Evolutionary conservation across 2,797 vertebrate species (phyloP).

Genomic region (Leuciscus waleckii): DNA sequence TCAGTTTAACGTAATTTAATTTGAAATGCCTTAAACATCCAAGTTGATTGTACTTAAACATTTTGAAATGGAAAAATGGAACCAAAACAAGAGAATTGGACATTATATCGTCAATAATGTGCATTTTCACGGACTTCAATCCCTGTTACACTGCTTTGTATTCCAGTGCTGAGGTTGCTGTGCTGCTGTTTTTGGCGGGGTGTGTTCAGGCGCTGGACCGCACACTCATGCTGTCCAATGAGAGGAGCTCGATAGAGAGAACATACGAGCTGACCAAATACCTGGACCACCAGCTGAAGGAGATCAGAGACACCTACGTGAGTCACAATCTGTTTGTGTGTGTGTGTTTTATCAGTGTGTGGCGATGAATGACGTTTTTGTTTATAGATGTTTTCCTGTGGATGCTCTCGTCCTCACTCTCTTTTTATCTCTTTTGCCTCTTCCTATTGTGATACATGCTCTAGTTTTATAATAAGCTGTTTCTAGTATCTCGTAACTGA

Average conservation of each 20-base stretch:
- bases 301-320: constrained; percentile 94
- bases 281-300: constrained; percentile 95
- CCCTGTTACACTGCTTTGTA: constrained; percentile 33
- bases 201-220: constrained; percentile 77
- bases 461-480: not conserved
- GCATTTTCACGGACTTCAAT: not conserved
- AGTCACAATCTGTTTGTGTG: constrained; percentile 71
- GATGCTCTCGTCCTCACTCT: constrained; percentile 10
- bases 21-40: too few relatives aligned
- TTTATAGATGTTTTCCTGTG: constrained; percentile 39
- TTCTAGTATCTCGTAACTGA: not conserved
- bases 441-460: not conserved
- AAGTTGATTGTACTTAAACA: too few relatives aligned
- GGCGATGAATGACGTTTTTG: constrained; percentile 10
- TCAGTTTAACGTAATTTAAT: too few relatives aligned
- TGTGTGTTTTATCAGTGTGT: constrained; percentile 31
- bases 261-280: constrained; percentile 97
- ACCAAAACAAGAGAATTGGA: not conserved
- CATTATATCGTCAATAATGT: not conserved
- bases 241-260: constrained; percentile 93
- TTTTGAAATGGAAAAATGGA: not conserved
- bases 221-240: constrained; percentile 86
- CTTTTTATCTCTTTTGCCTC: constrained; percentile 13
- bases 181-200: constrained; percentile 84
- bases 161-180: constrained; percentile 72